Conservation (phyloP, 2,113 vertebrate genomes). For the Vireo altiloquus region DNA sequence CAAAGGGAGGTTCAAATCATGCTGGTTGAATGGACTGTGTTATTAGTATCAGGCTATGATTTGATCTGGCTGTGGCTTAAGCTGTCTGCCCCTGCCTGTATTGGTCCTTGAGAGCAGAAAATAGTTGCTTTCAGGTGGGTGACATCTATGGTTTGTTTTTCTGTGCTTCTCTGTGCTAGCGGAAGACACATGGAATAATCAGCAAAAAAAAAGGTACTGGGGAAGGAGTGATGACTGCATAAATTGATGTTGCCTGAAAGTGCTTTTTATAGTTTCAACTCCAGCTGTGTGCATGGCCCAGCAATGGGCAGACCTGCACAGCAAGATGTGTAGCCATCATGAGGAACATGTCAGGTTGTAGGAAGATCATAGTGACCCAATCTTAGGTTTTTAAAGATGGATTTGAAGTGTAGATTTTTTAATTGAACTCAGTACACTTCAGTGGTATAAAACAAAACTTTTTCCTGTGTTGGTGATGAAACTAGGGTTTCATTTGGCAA, state of each 20-base stretch:
- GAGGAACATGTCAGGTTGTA: not conserved
- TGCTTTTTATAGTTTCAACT: not conserved
- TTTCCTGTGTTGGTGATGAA: not conserved
- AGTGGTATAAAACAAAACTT: not conserved
- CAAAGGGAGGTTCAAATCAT: accelerated
- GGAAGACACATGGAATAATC: not conserved
- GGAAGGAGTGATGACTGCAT: accelerated
- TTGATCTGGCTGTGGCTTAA: not conserved
- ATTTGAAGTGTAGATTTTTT: not conserved
- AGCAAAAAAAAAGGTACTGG: not conserved
- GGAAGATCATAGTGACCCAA: accelerated
- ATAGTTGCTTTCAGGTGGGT: not conserved
- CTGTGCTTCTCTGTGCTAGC: not conserved
- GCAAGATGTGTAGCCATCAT: too few relatives aligned
- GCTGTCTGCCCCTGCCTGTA: not conserved
- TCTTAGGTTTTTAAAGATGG: not conserved
- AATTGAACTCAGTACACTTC: accelerated
- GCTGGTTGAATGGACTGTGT: accelerated
- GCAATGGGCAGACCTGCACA: not conserved
- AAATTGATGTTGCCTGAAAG: not conserved
- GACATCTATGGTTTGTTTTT: not conserved
- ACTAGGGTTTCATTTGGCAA: not conserved
- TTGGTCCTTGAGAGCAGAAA: not conserved
- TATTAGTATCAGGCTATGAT: not conserved
- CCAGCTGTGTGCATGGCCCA: not conserved